Evolutionary conservation across 2,797 vertebrate species (phyloP), one percentile per base, ranked within the genome.

Genomic region (Gymnothorax reevesii): DNA sequence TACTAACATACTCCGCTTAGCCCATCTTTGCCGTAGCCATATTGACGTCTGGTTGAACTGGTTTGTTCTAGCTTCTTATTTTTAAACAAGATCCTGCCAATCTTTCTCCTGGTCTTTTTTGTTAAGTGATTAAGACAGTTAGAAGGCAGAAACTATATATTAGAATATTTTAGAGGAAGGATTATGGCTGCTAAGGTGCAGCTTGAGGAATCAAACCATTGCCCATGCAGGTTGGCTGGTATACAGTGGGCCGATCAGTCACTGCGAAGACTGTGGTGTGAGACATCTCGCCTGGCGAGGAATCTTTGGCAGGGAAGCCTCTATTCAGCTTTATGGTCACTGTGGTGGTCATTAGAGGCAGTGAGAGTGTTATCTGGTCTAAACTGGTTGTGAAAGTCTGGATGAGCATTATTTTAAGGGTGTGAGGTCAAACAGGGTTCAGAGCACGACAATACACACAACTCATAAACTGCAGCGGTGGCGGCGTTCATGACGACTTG

Each of bases 341-440:
- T 7, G 52, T n/a, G 49, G 52, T 12, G 77, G n/a, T 22, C 6
- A 20, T 80, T 22, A 22, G 52, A 80, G 42, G 52, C 49, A 55
- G 77, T 7, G 20, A n/a, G 73, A 77, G 33, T 33, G 33, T 13
- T 77, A 55, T 80, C 49, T 80, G 77, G 49, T 55, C 22, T 54
- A 17, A 55, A 20, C 52, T n/a, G 52, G 49, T 55, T 20, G 52
- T 80, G 52, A 80, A 80, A 54, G 77, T 54, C 77, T 52, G 55
- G 49, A 20, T 80, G 77, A 54, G n/a, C 22, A n/a, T 77, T 77
- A 77, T 80, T 80, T 80, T 22, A 80, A 55, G 52, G 17, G 17
- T 49, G 42, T 13, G 33, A 17, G 73, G 73, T 77, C 73, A 42
- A 3, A n/a, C 77, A 80, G 77, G 77, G 77, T 80, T 80, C 77